Conservation (phyloP, 2,888 invertebrate genomes). For the Dastarcus helophoroides region DNA sequence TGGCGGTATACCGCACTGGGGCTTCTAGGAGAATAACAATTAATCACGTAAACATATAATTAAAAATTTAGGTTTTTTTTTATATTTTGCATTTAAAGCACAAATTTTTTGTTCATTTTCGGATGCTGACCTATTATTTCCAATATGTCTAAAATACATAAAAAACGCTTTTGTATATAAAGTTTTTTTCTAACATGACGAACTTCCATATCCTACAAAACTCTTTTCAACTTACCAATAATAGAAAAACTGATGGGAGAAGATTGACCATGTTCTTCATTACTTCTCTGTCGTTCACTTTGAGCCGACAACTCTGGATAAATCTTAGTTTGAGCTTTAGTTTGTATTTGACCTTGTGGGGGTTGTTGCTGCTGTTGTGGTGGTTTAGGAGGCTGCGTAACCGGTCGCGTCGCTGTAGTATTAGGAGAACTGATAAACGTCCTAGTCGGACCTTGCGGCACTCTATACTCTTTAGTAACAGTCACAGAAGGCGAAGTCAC, state of each 20-base stretch:
- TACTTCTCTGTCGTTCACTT: slow-evolving; percentile 26
- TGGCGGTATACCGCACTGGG: slow-evolving; percentile 48
- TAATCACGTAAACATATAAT: too few relatives aligned
- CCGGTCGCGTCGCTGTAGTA: slow-evolving; percentile 33
- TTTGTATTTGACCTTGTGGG: slow-evolving; percentile 50
- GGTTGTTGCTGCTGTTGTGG: too few relatives aligned
- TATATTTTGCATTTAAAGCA: too few relatives aligned
- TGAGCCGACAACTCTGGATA: slow-evolving; percentile 52
- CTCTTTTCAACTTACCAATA: too few relatives aligned
- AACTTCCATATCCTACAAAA: too few relatives aligned
- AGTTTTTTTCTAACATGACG: too few relatives aligned
- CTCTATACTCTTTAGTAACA: slow-evolving; percentile 51
- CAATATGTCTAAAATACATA: too few relatives aligned
- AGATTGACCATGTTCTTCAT: slow-evolving; percentile 48
- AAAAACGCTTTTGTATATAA: too few relatives aligned
- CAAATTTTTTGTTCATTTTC: too few relatives aligned
- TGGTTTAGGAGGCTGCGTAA: slow-evolving; percentile 34
- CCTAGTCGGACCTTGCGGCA: slow-evolving; percentile 44
- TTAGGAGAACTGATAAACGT: slow-evolving; percentile 33
- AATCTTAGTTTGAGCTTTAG: slow-evolving; percentile 67
- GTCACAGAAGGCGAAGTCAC: slow-evolving; percentile 50
- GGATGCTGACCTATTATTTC: too few relatives aligned
- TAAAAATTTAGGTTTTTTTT: too few relatives aligned
- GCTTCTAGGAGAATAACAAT: too few relatives aligned
- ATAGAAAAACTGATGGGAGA: slow-evolving; percentile 68